These are phyloP conservation scores for Octodon degus DNA, from an alignment of 2,113 vertebrate genomes.

Conservation along the genomic window DNA sequence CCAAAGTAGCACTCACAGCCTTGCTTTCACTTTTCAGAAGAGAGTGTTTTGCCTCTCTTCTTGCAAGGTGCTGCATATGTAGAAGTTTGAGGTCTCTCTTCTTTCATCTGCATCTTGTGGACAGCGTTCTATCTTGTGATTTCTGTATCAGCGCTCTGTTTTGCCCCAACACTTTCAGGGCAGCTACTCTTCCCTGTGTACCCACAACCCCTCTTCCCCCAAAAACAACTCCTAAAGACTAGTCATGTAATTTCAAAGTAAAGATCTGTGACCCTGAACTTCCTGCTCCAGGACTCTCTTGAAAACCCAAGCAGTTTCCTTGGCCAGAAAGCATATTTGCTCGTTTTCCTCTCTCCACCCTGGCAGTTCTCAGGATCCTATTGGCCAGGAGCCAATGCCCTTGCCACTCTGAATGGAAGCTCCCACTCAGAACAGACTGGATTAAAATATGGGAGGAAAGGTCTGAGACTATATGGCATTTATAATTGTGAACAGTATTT, in stretches of 20 bases:
- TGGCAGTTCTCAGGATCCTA: background rate
- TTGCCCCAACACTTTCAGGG: background rate
- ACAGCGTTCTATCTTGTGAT: background rate
- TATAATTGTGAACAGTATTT: background rate
- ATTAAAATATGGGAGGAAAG: background rate
- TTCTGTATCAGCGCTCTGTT: background rate
- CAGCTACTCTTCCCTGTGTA: background rate
- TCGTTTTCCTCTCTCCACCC: too few relatives aligned
- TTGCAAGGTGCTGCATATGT: too few relatives aligned
- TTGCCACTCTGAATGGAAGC: background rate
- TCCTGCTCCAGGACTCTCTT: background rate
- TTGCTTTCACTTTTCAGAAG: background rate
- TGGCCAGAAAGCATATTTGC: background rate
- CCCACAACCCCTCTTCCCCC: background rate
- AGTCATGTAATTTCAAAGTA: background rate
- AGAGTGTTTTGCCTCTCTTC: background rate
- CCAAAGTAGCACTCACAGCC: background rate
- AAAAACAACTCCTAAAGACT: background rate
- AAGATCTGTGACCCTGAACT: background rate
- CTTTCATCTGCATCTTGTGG: background rate
- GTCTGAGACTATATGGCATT: background rate
- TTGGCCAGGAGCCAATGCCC: background rate
- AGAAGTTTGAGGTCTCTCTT: background rate
- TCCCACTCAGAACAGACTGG: background rate
- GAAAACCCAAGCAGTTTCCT: background rate